phyloP scores from a whole-genome alignment of 2,797 vertebrate species.

The Enteromius paludinosus region DNA sequence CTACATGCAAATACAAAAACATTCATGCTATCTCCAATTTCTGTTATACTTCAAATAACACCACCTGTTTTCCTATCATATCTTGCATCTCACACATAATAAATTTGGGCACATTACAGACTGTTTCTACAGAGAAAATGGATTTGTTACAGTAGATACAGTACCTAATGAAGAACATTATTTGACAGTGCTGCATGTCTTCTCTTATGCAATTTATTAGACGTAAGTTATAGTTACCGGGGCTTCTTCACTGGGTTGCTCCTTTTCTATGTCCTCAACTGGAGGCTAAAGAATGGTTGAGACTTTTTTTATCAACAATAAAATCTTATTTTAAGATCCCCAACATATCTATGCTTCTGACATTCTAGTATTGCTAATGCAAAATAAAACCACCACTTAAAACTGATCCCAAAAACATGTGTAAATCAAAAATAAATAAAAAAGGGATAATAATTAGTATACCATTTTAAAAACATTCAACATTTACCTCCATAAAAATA shows the following conservation, averaged over 20 bases:
- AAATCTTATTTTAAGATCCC: background rate
- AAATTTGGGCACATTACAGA: background rate
- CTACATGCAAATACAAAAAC: conserved; percentile 42
- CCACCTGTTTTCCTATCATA: background rate
- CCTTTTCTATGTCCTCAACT: conserved; percentile 59
- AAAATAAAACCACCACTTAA: background rate
- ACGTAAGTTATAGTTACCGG: conserved; percentile 66
- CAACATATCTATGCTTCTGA: background rate
- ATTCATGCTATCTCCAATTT: conserved; percentile 9
- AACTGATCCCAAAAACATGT: background rate
- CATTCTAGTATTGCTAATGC: background rate
- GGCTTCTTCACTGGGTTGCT: conserved; percentile 56
- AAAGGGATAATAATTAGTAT: background rate
- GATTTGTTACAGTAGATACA: conserved; percentile 8
- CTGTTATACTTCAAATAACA: conserved; percentile 31
- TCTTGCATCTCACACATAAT: conserved; percentile 22
- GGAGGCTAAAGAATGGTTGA: conserved; percentile 53
- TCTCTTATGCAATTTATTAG: conserved; percentile 32
- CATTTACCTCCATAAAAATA: background rate
- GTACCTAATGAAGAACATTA: conserved; percentile 46
- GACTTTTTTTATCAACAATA: conserved; percentile 34
- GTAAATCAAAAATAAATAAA: background rate
- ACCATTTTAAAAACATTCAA: background rate
- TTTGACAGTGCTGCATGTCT: conserved; percentile 27
- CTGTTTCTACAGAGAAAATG: conserved; percentile 12